phyloP scores from a whole-genome alignment of 1,140 invertebrate species.

The Hyposmocoma kahamanoa region DNA sequence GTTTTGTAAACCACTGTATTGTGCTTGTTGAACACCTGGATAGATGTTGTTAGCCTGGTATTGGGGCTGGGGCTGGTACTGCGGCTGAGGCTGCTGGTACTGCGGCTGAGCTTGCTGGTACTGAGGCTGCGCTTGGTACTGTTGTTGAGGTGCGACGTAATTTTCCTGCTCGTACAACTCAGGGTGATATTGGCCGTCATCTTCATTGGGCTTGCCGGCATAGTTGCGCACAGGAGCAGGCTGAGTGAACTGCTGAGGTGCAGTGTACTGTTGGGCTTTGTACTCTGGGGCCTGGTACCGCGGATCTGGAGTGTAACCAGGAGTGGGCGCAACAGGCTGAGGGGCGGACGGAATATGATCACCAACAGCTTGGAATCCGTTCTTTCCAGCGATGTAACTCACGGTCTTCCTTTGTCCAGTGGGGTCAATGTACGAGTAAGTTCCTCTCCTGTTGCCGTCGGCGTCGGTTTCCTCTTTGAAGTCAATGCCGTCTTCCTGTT shows the following conservation, averaged over 20 bases:
- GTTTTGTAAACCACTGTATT: slow-evolving; percentile 59
- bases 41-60: slow-evolving; percentile 64
- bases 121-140: slow-evolving; percentile 51
- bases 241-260: slow-evolving; percentile 69
- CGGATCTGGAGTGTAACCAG: slow-evolving; percentile 73
- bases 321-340: slow-evolving; percentile 76
- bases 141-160: slow-evolving; percentile 39
- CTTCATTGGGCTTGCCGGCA: slow-evolving; percentile 69
- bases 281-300: slow-evolving; percentile 79
- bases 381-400: slow-evolving; percentile 89
- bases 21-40: slow-evolving; percentile 50
- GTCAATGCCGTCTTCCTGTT: slow-evolving; percentile 90
- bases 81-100: slow-evolving; percentile 51
- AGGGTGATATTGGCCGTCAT: slow-evolving; percentile 75
- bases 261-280: slow-evolving; percentile 73
- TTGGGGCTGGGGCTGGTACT: slow-evolving; percentile 60
- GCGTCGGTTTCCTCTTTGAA: slow-evolving; percentile 91
- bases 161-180: slow-evolving; percentile 66
- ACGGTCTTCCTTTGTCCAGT: slow-evolving; percentile 86
- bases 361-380: slow-evolving; percentile 84
- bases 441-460: slow-evolving; percentile 87
- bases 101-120: slow-evolving; percentile 47
- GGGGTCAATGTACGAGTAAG: slow-evolving; percentile 91
- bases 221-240: slow-evolving; percentile 56
- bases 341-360: slow-evolving; percentile 85